These are phyloP conservation scores for Paraplagusia blochii DNA, from an alignment of 2,113 vertebrate genomes.

Conservation along the genomic window DNA sequence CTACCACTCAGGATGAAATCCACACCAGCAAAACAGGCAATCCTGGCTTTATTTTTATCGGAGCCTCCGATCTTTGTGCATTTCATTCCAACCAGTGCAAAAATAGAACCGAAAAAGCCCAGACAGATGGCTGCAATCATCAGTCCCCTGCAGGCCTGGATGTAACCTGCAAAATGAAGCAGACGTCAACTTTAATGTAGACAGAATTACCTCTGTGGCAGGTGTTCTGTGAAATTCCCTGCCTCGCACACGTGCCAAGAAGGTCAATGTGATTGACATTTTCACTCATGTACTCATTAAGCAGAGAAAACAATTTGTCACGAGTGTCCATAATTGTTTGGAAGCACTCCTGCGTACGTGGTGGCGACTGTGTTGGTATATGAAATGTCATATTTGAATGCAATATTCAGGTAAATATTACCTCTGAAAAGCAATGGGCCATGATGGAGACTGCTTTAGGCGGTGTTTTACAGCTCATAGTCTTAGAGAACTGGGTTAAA, in stretches of 20 bases:
- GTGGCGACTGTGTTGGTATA: background rate
- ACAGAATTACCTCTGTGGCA: background rate
- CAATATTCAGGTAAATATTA: slow-evolving; percentile 69
- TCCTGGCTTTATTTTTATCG: slow-evolving; percentile 86
- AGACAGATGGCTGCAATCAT: slow-evolving; percentile 91
- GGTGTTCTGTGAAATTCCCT: background rate
- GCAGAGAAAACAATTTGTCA: slow-evolving; percentile 45
- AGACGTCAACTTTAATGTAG: background rate
- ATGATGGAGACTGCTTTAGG: slow-evolving; percentile 78
- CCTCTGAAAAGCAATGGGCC: slow-evolving; percentile 79
- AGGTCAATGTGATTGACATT: slow-evolving; percentile 35
- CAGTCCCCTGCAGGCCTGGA: slow-evolving; percentile 92
- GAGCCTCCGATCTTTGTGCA: slow-evolving; percentile 94
- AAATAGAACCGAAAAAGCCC: slow-evolving; percentile 87
- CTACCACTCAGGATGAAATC: slow-evolving; percentile 89
- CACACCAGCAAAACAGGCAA: slow-evolving; percentile 85
- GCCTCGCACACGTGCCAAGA: background rate
- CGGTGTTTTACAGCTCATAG: slow-evolving; percentile 74
- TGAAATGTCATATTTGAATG: slow-evolving; percentile 24
- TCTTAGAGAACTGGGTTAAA: slow-evolving; percentile 68
- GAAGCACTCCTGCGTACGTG: background rate
- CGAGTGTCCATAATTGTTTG: slow-evolving; percentile 25
- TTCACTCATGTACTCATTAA: slow-evolving; percentile 35
- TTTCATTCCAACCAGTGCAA: slow-evolving; percentile 93
- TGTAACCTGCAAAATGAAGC: slow-evolving; percentile 79